A percentile compares a stretch with the other conserved stretches of the same genome.
Conservation (phyloP, 2,113 vertebrate genomes). For the Tyto alba region DNA sequence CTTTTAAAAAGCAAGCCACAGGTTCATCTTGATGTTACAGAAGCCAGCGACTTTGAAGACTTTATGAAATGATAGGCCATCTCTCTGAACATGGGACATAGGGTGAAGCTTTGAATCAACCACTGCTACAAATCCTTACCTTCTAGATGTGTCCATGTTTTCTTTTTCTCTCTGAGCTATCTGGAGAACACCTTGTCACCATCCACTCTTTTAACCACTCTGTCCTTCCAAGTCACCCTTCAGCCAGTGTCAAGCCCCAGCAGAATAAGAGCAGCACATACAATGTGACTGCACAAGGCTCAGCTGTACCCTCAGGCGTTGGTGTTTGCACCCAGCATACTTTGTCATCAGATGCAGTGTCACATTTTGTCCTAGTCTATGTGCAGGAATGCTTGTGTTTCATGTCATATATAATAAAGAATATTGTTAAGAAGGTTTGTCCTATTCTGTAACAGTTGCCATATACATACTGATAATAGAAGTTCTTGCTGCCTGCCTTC, state of each 20-base stretch:
- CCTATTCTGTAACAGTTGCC: not conserved
- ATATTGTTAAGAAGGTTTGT: not conserved
- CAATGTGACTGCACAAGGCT: not conserved
- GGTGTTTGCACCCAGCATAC: not conserved
- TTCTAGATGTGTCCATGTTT: not conserved
- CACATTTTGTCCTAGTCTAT: not conserved
- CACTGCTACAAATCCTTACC: not conserved
- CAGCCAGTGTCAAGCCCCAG: not conserved
- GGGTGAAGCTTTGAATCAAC: not conserved
- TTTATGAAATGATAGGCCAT: not conserved
- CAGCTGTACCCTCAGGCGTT: not conserved
- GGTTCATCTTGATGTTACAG: not conserved
- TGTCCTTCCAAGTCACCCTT: not conserved
- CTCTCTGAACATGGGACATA: not conserved
- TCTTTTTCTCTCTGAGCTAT: not conserved
- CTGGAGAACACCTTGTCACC: not conserved
- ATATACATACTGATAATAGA: not conserved
- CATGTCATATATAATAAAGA: not conserved
- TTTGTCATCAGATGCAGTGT: not conserved
- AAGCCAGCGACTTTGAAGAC: not conserved
- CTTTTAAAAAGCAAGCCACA: not conserved
- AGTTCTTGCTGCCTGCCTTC: not conserved
- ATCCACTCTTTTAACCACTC: not conserved
- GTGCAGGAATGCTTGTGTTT: not conserved
- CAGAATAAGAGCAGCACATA: not conserved